Evolutionary conservation across 2,888 invertebrate genomes (phyloP).

Genomic region (Neocrepidodera transversa): DNA sequence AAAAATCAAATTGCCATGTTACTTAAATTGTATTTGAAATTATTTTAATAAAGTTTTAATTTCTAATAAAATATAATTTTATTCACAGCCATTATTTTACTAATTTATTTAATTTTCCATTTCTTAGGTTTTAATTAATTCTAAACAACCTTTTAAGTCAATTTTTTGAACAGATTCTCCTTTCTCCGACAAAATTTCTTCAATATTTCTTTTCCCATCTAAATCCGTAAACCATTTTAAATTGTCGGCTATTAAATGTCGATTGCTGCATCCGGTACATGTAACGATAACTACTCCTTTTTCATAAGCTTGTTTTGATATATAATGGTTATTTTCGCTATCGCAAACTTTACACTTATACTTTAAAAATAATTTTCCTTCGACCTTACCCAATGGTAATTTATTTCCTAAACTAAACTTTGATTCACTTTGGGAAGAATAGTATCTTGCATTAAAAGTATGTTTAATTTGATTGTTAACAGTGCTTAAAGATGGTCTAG

Average conservation of each 20-base stretch:
- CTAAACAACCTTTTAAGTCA: conserved; percentile 40
- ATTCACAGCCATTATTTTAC: background rate
- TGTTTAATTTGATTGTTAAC: background rate
- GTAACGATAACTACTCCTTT: conserved; percentile 92
- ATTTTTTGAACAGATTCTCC: conserved; percentile 80
- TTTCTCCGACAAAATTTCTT: conserved; percentile 85
- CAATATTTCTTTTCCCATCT: conserved; percentile 82
- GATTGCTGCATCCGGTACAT: conserved; percentile 86
- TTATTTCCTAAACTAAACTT: background rate
- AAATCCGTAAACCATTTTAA: conserved; percentile 91
- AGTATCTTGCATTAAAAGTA: background rate
- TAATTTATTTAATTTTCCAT: conserved; percentile 1
- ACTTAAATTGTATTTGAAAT: conserved; percentile 27
- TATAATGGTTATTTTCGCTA: conserved; percentile 77
- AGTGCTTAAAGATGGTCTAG: background rate
- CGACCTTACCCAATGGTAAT: conserved; percentile 53
- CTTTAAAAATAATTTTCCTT: conserved; percentile 72
- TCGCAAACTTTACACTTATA: conserved; percentile 92
- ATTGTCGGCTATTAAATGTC: conserved; percentile 96
- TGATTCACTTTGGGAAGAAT: background rate
- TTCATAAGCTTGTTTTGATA: conserved; percentile 84
- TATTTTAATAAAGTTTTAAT: conserved; percentile 11
- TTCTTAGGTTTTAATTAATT: conserved; percentile 29
- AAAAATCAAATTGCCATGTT: conserved; percentile 36
- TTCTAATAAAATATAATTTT: background rate